phyloP scores from a whole-genome alignment of 2,797 vertebrate species.

The Eleutherodactylus coqui region DNA sequence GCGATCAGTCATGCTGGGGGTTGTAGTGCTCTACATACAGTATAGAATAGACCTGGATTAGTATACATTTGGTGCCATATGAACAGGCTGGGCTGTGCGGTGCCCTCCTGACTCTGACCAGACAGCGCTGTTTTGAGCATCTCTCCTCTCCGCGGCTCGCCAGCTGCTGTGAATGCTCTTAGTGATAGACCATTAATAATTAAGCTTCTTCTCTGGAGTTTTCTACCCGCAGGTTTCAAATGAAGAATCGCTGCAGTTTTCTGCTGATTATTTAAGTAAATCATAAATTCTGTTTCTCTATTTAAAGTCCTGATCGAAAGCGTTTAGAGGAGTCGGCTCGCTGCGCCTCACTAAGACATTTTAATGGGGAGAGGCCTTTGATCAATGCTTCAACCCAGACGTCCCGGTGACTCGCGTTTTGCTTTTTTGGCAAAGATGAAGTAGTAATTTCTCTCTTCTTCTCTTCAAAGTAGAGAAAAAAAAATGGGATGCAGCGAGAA shows the following conservation, averaged over 20 bases:
- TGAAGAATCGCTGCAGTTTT: neutral
- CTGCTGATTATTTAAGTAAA: conserved; percentile 7
- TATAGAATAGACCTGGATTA: neutral
- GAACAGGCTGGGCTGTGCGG: neutral
- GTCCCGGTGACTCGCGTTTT: neutral
- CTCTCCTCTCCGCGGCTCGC: neutral
- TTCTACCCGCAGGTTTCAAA: too few relatives aligned
- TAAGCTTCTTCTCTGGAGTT: neutral
- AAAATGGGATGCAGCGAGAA: neutral
- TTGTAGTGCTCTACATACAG: neutral
- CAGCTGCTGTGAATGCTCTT: neutral
- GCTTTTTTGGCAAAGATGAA: neutral
- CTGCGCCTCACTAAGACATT: neutral
- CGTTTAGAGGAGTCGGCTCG: neutral
- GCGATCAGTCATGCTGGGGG: neutral
- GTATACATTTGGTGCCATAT: too few relatives aligned
- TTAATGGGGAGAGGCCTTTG: conserved; percentile 31
- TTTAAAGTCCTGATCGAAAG: neutral
- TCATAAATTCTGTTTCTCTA: neutral
- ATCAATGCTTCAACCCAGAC: neutral
- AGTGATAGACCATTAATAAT: neutral
- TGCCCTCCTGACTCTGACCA: neutral
- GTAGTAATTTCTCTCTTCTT: neutral
- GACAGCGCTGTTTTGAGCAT: neutral
- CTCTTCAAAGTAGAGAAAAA: neutral